Evolutionary conservation across 2,888 invertebrate genomes (phyloP).

Genomic region (Dendrolimus pini): DNA sequence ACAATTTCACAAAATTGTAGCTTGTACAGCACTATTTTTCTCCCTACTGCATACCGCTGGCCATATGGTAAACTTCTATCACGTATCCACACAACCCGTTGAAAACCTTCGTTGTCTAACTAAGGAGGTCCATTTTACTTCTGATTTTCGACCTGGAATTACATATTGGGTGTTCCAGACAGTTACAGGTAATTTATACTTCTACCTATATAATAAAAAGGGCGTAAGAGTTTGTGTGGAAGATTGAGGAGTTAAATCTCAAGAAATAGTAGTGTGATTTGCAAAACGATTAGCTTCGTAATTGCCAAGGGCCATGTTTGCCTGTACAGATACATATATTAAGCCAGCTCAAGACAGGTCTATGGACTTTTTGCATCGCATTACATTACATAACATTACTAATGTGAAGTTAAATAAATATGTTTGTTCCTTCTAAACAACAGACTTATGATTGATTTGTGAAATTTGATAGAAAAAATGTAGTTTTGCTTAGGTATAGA

Average conservation of each 20-base stretch:
- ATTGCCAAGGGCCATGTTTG: too few relatives aligned
- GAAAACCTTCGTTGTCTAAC: slow-evolving; percentile 95
- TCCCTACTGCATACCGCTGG: slow-evolving; percentile 94
- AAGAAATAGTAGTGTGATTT: too few relatives aligned
- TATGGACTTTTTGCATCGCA: too few relatives aligned
- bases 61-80: slow-evolving; percentile 98
- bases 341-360: too few relatives aligned
- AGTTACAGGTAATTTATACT: slow-evolving; percentile 82
- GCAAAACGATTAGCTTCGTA: too few relatives aligned
- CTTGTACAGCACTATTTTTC: slow-evolving; percentile 95
- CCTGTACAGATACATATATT: too few relatives aligned
- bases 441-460: too few relatives aligned
- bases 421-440: too few relatives aligned
- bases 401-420: too few relatives aligned
- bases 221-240: background rate
- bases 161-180: slow-evolving; percentile 97
- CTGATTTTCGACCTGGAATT: slow-evolving; percentile 95
- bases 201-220: background rate
- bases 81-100: slow-evolving; percentile 95
- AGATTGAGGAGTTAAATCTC: background rate
- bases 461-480: too few relatives aligned
- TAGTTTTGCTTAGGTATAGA: too few relatives aligned
- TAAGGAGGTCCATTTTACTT: slow-evolving; percentile 94
- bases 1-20: slow-evolving; percentile 97
- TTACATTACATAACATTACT: too few relatives aligned